Evolutionary conservation across 2,113 vertebrate genomes (phyloP), one percentile per base, ranked within the genome.

Genomic region (Rhynchomys soricoides): DNA sequence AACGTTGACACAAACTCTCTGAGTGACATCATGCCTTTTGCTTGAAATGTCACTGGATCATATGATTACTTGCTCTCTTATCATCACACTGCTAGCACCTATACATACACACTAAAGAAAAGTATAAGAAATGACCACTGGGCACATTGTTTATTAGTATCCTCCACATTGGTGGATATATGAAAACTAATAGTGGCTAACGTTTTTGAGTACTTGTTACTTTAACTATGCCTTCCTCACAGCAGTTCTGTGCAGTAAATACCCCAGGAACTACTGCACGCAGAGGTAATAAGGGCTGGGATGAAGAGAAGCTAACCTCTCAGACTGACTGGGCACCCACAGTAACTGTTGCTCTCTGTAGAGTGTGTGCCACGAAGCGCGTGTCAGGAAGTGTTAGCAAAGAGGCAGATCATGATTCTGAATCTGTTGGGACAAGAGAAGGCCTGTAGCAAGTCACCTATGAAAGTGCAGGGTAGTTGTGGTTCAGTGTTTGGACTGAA

Each of bases 21-120:
- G 77, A 71, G 52, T 96, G 96, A 95, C 45, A 45, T 93, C 82
- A 95, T 37, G 85, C 78, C 55, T 93, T 95, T 92, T 73, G 31
- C 75, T 90, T 95, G 89, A 95, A 90, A 66, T 95, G 91, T 97
- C 52, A 43, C 21, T 82, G 79, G 10, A 89, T 73, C 34, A 57
- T 52, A 90, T 64, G 66, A 45, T 73, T 73, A 43, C 4, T 19
- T 57, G 89, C 83, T 79, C 40, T 68, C 37, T 94, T 13, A 59
- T 6, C 26, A 31, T 34, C 70, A 75, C 6, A 29, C 6, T 48
- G 29, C 90, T 73, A 66, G 50, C n/a, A 48, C 21, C 4, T 75
- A 48, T 64, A 31, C 52, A 21, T 22, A 16, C 37, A 40, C 29
- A 62, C 50, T 59, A 86, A 19, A 17, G 57, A 34, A 86, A 93